Percentiles rank a stretch among this genome's conserved stretches.
Evolutionary conservation across 2,888 invertebrate genomes (phyloP).

Genomic region (Epinotia ramella): DNA sequence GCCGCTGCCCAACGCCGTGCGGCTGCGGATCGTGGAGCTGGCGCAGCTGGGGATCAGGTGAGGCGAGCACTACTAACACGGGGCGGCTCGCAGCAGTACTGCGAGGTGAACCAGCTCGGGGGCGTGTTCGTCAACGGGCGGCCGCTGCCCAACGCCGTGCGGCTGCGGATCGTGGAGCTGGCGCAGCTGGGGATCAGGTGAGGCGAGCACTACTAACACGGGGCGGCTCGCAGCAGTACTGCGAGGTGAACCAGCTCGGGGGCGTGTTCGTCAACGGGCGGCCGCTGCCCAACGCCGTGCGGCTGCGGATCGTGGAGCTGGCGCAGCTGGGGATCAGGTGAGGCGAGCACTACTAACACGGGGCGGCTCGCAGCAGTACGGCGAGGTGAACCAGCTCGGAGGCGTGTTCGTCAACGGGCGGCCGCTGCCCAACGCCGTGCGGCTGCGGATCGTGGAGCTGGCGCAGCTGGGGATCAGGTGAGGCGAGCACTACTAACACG

Average conservation of each 20-base stretch:
- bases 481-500: too few relatives aligned
- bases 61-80: too few relatives aligned
- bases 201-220: too few relatives aligned
- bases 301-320: conserved; percentile 94
- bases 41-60: conserved; percentile 97
- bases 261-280: conserved; percentile 98
- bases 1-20: conserved; percentile 94
- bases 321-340: conserved; percentile 97
- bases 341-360: too few relatives aligned
- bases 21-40: conserved; percentile 94
- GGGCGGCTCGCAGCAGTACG: conserved; percentile 93
- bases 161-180: conserved; percentile 94
- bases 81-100: conserved; percentile 93
- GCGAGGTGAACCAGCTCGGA: conserved; percentile 98
- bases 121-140: conserved; percentile 98
- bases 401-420: conserved; percentile 98
- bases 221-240: conserved; percentile 93
- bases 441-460: conserved; percentile 94
- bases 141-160: conserved; percentile 94
- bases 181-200: conserved; percentile 97
- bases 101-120: conserved; percentile 98
- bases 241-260: conserved; percentile 98
- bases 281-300: conserved; percentile 94
- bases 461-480: conserved; percentile 97
- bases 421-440: conserved; percentile 94